phyloP scores from a whole-genome alignment of 2,797 vertebrate genomes.

The Mus caroli region DNA sequence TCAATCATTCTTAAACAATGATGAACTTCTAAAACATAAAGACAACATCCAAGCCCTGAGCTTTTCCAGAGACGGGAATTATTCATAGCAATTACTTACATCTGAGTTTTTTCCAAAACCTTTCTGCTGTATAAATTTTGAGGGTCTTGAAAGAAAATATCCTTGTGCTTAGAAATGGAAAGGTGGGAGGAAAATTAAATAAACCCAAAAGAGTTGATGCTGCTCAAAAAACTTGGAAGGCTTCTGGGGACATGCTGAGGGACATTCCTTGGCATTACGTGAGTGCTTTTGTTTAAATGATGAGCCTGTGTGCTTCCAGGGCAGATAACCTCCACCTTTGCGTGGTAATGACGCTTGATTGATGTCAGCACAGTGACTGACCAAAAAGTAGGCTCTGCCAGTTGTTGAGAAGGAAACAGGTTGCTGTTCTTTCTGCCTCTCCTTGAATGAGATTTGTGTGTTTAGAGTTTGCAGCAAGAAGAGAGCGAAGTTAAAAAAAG shows the following conservation, averaged over 20 bases:
- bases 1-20: slow-evolving; percentile 46
- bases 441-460: slow-evolving; percentile 66
- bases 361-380: background rate
- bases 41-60: background rate
- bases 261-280: slow-evolving; percentile 46
- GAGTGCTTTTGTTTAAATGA: background rate
- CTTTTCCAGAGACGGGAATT: slow-evolving; percentile 32
- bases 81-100: slow-evolving; percentile 40
- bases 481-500: slow-evolving; percentile 83
- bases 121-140: slow-evolving; percentile 25
- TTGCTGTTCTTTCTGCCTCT: slow-evolving; percentile 71
- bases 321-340: background rate
- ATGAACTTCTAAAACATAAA: slow-evolving; percentile 32
- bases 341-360: background rate
- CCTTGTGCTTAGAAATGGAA: slow-evolving; percentile 48
- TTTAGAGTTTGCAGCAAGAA: slow-evolving; percentile 82
- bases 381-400: background rate
- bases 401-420: slow-evolving; percentile 74
- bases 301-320: background rate
- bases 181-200: slow-evolving; percentile 42
- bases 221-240: slow-evolving; percentile 61
- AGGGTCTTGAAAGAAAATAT: slow-evolving; percentile 32
- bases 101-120: slow-evolving; percentile 27
- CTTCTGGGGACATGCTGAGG: slow-evolving; percentile 49
- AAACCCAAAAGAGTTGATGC: background rate